Evolutionary conservation across 2,888 invertebrate species (phyloP).

Genomic region (Hyposoter didymator): DNA sequence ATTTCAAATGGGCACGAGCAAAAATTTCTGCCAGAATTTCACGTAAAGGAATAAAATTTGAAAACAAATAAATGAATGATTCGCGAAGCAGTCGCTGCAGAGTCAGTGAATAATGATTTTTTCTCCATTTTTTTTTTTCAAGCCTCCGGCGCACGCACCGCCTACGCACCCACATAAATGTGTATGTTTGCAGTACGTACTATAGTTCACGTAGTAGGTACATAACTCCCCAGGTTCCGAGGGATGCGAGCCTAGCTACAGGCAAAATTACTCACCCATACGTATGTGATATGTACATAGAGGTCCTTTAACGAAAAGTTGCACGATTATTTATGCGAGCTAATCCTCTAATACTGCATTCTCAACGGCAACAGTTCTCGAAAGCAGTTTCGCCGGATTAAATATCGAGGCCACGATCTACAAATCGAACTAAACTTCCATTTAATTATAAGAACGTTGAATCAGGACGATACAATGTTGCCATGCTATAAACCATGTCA

Average conservation of each 20-base stretch:
- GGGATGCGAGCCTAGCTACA: slow-evolving; percentile 39
- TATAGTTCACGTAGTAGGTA: slow-evolving; percentile 20
- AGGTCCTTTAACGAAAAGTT: slow-evolving; percentile 8
- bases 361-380: background rate
- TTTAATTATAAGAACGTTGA: too few relatives aligned
- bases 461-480: too few relatives aligned
- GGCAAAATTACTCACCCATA: slow-evolving; percentile 20
- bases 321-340: background rate
- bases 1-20: background rate
- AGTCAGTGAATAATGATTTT: slow-evolving; percentile 55
- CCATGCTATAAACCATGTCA: too few relatives aligned
- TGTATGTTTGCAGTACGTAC: slow-evolving; percentile 22
- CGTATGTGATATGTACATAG: background rate
- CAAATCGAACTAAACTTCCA: background rate
- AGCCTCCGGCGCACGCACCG: slow-evolving; percentile 53
- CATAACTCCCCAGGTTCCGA: slow-evolving; percentile 43
- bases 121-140: slow-evolving; percentile 30
- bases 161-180: slow-evolving; percentile 22
- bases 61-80: slow-evolving; percentile 17
- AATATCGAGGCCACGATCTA: background rate
- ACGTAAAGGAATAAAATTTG: background rate
- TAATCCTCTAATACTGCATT: background rate
- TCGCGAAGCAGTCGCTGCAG: background rate
- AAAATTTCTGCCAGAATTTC: background rate
- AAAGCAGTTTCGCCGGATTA: background rate